Conservation (phyloP, 2,113 vertebrate species). For the Anguilla rostrata region DNA sequence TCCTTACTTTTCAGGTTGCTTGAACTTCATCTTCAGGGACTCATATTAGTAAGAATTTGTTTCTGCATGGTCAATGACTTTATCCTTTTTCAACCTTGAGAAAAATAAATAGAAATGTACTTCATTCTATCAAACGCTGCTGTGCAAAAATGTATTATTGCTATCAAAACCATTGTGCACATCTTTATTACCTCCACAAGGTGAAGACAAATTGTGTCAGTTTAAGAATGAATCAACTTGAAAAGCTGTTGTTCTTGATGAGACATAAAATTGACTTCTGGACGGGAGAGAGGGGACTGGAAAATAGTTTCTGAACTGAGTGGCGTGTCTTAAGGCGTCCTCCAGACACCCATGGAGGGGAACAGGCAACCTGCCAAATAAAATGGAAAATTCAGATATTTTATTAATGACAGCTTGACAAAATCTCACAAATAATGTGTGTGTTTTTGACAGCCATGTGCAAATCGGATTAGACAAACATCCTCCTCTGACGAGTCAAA, state of each 20-base stretch:
- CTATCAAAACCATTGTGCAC: not conserved
- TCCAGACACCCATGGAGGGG: constrained; percentile 3
- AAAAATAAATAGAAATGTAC: not conserved
- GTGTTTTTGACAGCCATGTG: constrained; percentile 34
- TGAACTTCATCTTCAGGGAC: not conserved
- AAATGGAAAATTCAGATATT: constrained; percentile 34
- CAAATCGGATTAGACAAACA: constrained; percentile 37
- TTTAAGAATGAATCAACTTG: constrained; percentile 27
- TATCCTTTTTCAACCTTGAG: not conserved
- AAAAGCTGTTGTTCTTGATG: constrained; percentile 32
- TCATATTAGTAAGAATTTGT: not conserved
- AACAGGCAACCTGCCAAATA: constrained; percentile 13
- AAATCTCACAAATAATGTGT: constrained; percentile 27
- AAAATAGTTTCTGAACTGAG: constrained; percentile 18
- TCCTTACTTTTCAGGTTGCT: not conserved
- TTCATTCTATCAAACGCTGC: not conserved
- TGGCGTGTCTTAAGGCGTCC: not conserved
- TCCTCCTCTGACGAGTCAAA: constrained; percentile 55
- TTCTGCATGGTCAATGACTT: not conserved
- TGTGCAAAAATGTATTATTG: not conserved
- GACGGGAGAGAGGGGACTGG: constrained; percentile 36
- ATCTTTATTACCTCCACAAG: constrained; percentile 27
- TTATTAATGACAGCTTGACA: constrained; percentile 17
- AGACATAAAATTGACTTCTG: constrained; percentile 30
- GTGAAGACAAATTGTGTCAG: constrained; percentile 36